phyloP scores from a whole-genome alignment of 2,888 invertebrate species.

The Halictus quadricinctus region DNA sequence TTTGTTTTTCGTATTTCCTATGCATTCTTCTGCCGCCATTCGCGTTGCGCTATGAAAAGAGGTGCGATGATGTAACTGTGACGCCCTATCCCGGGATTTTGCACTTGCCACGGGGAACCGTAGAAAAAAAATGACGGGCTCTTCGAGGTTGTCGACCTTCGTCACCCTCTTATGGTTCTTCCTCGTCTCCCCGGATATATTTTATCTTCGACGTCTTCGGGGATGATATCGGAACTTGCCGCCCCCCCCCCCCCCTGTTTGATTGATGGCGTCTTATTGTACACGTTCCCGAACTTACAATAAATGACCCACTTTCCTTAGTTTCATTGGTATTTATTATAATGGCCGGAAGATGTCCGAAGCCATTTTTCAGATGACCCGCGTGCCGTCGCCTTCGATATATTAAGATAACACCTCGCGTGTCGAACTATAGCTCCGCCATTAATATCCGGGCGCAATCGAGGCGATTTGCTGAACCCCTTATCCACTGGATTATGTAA shows the following conservation, averaged over 20 bases:
- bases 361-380: neutral
- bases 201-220: conserved; percentile 29
- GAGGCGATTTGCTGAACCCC: too few species aligned
- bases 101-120: conserved; percentile 8
- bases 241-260: neutral
- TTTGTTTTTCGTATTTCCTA: conserved; percentile 8
- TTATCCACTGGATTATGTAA: too few species aligned
- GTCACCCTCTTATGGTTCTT: conserved; percentile 20
- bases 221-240: conserved; percentile 13
- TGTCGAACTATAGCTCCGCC: neutral
- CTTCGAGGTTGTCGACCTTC: conserved; percentile 47
- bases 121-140: conserved; percentile 22
- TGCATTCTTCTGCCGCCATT: neutral
- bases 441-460: neutral
- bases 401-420: conserved; percentile 1
- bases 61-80: conserved; percentile 13
- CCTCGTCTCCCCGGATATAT: conserved; percentile 7
- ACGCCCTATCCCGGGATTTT: conserved; percentile 27
- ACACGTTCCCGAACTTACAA: conserved; percentile 19
- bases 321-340: conserved; percentile 9
- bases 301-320: conserved; percentile 6
- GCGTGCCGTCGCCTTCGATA: neutral
- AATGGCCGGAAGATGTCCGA: neutral
- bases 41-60: neutral
- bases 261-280: conserved; percentile 40